Percentiles rank a stretch among this genome's conserved stretches.
Evolutionary conservation across 2,888 invertebrate species (phyloP).

Genomic region (Synergus itoensis): DNA sequence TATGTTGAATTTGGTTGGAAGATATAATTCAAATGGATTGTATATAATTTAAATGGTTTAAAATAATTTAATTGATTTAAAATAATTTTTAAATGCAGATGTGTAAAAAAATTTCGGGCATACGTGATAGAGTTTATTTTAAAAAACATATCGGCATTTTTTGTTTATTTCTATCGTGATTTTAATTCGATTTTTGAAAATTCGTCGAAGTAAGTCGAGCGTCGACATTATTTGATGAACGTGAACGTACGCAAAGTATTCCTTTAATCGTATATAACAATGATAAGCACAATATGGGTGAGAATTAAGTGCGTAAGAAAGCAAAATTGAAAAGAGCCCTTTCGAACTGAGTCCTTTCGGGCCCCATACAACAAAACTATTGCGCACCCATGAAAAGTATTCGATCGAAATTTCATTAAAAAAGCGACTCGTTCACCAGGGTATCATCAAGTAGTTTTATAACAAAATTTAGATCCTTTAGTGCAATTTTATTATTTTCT

Average conservation of each 20-base stretch:
- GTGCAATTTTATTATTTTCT: neutral
- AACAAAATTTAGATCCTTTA: constrained; percentile 7
- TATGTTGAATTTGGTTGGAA: neutral
- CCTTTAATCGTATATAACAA: constrained; percentile 43
- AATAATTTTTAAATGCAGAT: too few species aligned
- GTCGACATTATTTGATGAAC: constrained; percentile 49
- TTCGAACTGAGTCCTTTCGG: constrained; percentile 68
- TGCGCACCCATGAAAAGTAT: neutral
- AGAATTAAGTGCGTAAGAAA: constrained; percentile 38
- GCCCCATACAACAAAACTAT: constrained; percentile 62
- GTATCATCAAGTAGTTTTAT: constrained; percentile 24
- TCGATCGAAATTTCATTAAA: constrained; percentile 22
- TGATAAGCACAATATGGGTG: neutral
- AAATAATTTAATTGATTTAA: too few species aligned
- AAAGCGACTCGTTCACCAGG: constrained; percentile 25
- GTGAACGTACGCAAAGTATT: constrained; percentile 44
- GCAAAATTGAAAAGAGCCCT: constrained; percentile 70
- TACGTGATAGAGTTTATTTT: too few species aligned
- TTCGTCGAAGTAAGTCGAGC: constrained; percentile 43
- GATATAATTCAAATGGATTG: neutral
- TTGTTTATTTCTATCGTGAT: neutral
- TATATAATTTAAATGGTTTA: too few species aligned
- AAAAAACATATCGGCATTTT: neutral
- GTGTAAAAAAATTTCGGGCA: too few species aligned
- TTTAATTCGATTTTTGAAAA: neutral